phyloP scores from a whole-genome alignment of 2,113 vertebrate genomes.

The Periophthalmus modestus region DNA sequence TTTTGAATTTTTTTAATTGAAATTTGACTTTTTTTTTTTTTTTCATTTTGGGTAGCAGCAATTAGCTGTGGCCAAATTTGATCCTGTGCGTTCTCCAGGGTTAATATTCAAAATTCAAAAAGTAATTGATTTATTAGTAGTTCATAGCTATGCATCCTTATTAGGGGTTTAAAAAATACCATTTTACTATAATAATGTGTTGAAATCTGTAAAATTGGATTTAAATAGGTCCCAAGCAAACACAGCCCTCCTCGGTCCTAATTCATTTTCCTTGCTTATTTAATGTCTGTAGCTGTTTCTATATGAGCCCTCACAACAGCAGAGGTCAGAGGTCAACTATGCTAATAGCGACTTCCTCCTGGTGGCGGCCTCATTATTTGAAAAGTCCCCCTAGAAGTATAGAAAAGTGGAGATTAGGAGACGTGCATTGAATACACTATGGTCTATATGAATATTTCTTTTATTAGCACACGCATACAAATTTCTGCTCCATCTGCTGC shows the following conservation, averaged over 20 bases:
- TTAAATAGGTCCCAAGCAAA: neutral
- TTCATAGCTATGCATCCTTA: too few relatives aligned
- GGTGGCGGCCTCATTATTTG: slow-evolving; percentile 3
- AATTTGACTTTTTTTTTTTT: too few relatives aligned
- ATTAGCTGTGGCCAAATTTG: too few relatives aligned
- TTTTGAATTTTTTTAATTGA: too few relatives aligned
- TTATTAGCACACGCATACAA: neutral
- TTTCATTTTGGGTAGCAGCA: too few relatives aligned
- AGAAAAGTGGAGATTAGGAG: neutral
- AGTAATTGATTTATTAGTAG: too few relatives aligned
- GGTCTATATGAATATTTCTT: neutral
- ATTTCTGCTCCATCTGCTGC: neutral
- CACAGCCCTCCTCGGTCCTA: neutral
- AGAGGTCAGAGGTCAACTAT: slow-evolving; percentile 22
- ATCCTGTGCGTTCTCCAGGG: too few relatives aligned
- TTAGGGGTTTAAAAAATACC: neutral
- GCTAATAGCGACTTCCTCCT: slow-evolving; percentile 10
- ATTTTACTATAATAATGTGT: neutral
- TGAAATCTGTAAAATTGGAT: neutral
- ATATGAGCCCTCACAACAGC: neutral
- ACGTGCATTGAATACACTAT: neutral
- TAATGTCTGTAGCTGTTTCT: neutral
- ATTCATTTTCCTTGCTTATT: slow-evolving; percentile 13
- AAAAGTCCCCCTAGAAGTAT: slow-evolving; percentile 6
- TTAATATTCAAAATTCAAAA: too few relatives aligned